Conservation (phyloP, 2,888 invertebrate species). For the Eumerus sabulonum region DNA sequence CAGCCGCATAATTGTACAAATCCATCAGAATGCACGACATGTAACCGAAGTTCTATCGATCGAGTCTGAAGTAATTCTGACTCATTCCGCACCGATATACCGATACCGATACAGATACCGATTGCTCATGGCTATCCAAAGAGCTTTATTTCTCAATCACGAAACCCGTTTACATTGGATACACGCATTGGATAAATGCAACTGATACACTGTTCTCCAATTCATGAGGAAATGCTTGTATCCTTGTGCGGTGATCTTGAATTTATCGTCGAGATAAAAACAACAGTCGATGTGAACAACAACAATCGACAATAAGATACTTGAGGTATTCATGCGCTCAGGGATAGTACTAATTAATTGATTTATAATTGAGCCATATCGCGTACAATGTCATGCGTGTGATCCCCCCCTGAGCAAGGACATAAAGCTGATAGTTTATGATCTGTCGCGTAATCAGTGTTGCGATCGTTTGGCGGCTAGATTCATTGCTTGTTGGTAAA, state of each 20-base stretch:
- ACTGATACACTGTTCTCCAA: conserved; percentile 52
- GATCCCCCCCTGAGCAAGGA: conserved; percentile 16
- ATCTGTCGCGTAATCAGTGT: conserved; percentile 7
- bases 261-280: conserved; percentile 14
- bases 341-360: conserved; percentile 56
- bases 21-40: conserved; percentile 52
- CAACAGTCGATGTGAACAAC: conserved; percentile 2
- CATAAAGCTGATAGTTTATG: conserved; percentile 23
- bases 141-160: conserved; percentile 40
- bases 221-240: conserved; percentile 52
- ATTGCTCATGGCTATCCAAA: conserved; percentile 4
- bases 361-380: conserved; percentile 43
- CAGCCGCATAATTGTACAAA: conserved; percentile 7
- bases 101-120: not conserved
- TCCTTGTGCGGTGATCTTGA: conserved; percentile 64
- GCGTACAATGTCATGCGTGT: conserved; percentile 26
- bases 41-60: conserved; percentile 35
- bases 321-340: conserved; percentile 44
- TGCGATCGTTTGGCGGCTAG: not conserved
- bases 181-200: conserved; percentile 57
- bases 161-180: conserved; percentile 54
- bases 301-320: too few relatives aligned
- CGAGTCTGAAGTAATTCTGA: conserved; percentile 5
- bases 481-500: conserved; percentile 19
- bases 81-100: not conserved